Base-by-base conservation (phyloP, 2,888 invertebrate species). In the Acronicta alni region DNA sequence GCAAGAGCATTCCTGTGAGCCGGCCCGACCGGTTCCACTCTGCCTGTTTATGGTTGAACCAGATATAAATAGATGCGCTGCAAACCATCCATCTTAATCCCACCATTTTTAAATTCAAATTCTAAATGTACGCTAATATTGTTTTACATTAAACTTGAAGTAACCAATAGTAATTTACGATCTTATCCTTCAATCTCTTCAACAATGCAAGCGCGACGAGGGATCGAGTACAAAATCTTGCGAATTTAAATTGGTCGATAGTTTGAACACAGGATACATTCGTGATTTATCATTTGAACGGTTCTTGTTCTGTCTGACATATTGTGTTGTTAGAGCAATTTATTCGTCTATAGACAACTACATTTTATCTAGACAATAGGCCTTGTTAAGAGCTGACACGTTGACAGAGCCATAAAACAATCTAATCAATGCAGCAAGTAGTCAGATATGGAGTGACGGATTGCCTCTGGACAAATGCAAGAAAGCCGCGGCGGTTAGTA, bases 51-150 rank as follows among this genome's bases (percentile, higher is more conserved):
- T 89, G 91, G 90, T 84, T 85, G 88, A 87, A 89, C 90, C 90
- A 89, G 91, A 89, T 93, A 93, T 92, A 93, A 92, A 93, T 93
- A 93, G 92, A 91, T 84, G 85, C 84, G 82, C 86, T 84, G 89
- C 89, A 85, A 83, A 87, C 84, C 89, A 91, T 91, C 90, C 89
- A 89, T 93, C 92, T 90, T 84, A 83, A 80, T 84, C 85, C 83
- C 88, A 85, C 83, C 88, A 82, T 89, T 90, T 88, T 89, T 77
- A 69, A 67, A 67, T 51, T 38, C n/a, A n/a, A n/a, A n/a, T n/a
- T n/a, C n/a, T n/a, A n/a, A n/a, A 66, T 77, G 71, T 61, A 67
- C 62, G 57, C 39, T 41, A 59, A 64, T 63, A 60, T 57, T 62
- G 60, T 55, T 66, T 23, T 32, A 26, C 37, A 15, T 2, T 46